Evolutionary conservation across 2,113 vertebrate genomes (phyloP).

Genomic region (Pelodiscus sinensis): DNA sequence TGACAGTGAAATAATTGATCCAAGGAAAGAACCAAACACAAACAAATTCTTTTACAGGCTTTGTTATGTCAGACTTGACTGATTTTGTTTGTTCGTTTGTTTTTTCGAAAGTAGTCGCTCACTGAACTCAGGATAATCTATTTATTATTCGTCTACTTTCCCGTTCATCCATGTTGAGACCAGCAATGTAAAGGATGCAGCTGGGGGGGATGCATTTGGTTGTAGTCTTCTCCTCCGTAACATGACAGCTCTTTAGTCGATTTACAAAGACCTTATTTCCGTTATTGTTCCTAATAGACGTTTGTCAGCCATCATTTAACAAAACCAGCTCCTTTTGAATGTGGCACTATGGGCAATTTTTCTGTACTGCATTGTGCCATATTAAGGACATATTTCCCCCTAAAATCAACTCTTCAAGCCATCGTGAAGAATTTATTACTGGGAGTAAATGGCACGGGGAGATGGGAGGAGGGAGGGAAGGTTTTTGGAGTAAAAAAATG

Average conservation of each 20-base stretch:
- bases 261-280: not conserved
- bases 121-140: slow-evolving; percentile 73
- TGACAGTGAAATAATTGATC: not conserved
- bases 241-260: not conserved
- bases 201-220: not conserved
- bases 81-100: not conserved
- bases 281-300: not conserved
- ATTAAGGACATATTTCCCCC: not conserved
- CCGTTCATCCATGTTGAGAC: not conserved
- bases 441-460: slow-evolving; percentile 47
- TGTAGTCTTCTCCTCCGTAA: rapidly evolving
- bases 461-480: slow-evolving; percentile 41
- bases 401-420: not conserved
- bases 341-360: not conserved
- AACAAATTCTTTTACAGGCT: not conserved
- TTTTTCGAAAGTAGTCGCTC: slow-evolving; percentile 14
- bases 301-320: not conserved
- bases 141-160: slow-evolving; percentile 66
- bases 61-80: rapidly evolving
- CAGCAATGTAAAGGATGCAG: not conserved
- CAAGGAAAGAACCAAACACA: not conserved
- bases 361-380: not conserved
- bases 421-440: not conserved
- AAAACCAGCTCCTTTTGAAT: not conserved
- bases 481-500: slow-evolving; percentile 63